Evolutionary conservation across 2,888 invertebrate species (phyloP).

Genomic region (Pammene fasciana): DNA sequence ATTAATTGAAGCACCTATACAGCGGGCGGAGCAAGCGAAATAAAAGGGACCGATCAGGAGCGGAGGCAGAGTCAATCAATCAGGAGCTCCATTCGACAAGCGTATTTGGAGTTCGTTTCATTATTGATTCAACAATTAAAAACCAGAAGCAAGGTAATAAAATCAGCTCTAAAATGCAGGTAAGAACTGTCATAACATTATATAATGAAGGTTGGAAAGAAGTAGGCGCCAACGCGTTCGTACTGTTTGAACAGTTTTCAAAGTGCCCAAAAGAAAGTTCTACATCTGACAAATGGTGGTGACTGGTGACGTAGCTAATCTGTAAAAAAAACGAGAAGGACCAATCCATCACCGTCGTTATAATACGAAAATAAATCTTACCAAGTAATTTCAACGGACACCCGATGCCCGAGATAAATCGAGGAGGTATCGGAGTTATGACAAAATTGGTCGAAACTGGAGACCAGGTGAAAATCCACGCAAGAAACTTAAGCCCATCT

Average conservation of each 20-base stretch:
- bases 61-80: conserved; percentile 18
- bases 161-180: background rate
- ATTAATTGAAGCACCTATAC: conserved; percentile 43
- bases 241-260: background rate
- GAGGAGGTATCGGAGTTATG: conserved; percentile 52
- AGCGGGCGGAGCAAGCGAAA: conserved; percentile 6
- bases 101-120: conserved; percentile 1
- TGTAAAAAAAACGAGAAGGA: background rate
- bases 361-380: conserved; percentile 20
- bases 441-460: conserved; percentile 55
- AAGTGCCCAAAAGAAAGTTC: background rate
- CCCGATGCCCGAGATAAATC: conserved; percentile 54
- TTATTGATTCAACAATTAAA: background rate
- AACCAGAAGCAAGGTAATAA: background rate
- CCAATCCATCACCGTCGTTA: conserved; percentile 10
- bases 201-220: background rate
- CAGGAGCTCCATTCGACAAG: conserved; percentile 9
- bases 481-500: conserved; percentile 47
- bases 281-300: too few species aligned
- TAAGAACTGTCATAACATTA: too few species aligned
- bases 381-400: conserved; percentile 23
- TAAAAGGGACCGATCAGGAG: conserved; percentile 22
- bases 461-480: conserved; percentile 56
- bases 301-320: background rate
- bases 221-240: background rate